Evolutionary conservation across 1,140 invertebrate species (phyloP), one percentile per base, ranked within the genome.

Genomic region (Drosophila sechellia): DNA sequence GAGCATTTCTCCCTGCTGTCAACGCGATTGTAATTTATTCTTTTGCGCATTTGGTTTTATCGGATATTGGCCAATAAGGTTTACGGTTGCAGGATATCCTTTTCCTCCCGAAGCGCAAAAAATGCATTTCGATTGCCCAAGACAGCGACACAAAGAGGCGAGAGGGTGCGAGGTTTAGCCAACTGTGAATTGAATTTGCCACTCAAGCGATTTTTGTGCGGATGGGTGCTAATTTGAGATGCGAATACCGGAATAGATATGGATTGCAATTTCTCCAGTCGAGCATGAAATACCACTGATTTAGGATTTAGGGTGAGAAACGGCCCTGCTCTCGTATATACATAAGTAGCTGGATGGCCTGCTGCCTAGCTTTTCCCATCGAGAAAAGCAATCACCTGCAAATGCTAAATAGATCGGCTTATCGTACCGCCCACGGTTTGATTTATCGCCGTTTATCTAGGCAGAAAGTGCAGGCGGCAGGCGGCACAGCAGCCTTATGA

Each of bases 11-110:
- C 4, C 48, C 54, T 49, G 45, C 81, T 90, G 85, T 84, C 84
- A 84, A 68, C 52, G 55, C 48, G 59, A 69, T 84, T 79, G 70
- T 89, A 78, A 89, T 89, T 89, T 89, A 87, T 87, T 77, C 72
- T 68, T 76, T 63, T 87, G 72, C 79, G 74, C 63, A 78, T 69
- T 78, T 52, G 43, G 57, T 40, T 60, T 77, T 74, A 83, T 81
- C 72, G 77, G 65, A 81, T 71, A 87, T 80, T 60, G 66, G 57
- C 55, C 50, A 79, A 71, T 76, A 75, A 70, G 78, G 65, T 76
- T 43, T 80, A 72, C 43, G 63, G 46, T 73, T 79, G 74, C 60
- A 77, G 83, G 81, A 85, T 63, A 86, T 85, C 81, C 81, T 75
- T 55, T 58, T 20, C 35, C 46, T 39, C 64, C 74, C 76, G 55